Conservation (phyloP, 2,888 invertebrate genomes). For the Gastrophysa polygoni region DNA sequence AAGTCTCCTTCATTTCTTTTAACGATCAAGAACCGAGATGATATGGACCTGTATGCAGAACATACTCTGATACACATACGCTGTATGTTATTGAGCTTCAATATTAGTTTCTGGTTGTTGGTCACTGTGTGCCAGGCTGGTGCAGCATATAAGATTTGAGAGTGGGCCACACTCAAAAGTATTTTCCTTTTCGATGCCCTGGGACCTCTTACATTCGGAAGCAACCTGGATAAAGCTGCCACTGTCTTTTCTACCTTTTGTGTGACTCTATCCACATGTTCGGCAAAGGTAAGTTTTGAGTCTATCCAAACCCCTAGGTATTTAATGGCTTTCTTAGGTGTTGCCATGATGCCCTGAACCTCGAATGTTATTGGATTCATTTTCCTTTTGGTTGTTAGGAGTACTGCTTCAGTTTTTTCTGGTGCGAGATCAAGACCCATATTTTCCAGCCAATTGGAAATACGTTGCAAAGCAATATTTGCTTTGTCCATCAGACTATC, state of each 20-base stretch:
- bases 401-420: no score
- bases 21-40: no score
- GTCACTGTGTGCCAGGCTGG: background rate
- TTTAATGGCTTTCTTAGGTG: no score
- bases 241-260: constrained; percentile 13
- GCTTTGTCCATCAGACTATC: background rate
- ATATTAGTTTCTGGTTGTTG: background rate
- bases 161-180: constrained; percentile 13
- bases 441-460: no score
- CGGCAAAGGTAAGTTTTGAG: background rate
- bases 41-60: background rate
- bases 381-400: background rate
- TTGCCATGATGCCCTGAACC: background rate
- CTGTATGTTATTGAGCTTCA: background rate
- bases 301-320: no score
- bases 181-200: constrained; percentile 18
- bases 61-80: background rate
- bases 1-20: no score
- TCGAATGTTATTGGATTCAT: background rate
- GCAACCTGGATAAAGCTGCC: constrained; percentile 8
- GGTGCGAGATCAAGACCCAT: no score
- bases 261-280: background rate
- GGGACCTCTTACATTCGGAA: constrained; percentile 15
- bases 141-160: constrained; percentile 11
- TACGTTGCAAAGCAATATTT: no score